Conservation (phyloP, 1,140 invertebrate genomes). For the Ladona fulva region DNA sequence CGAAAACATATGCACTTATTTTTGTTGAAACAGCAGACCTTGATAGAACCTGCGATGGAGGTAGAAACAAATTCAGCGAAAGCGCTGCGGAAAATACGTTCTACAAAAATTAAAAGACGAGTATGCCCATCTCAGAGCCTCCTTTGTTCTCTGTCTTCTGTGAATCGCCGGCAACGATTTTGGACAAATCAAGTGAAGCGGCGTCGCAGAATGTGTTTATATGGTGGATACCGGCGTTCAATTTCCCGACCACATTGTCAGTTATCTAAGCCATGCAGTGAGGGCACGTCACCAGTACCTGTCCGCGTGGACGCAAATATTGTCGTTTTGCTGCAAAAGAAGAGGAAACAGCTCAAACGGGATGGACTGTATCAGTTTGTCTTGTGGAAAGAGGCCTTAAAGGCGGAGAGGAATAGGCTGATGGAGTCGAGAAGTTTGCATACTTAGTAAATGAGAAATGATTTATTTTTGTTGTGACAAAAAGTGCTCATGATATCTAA, state of each 20-base stretch:
- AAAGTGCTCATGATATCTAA: too few species aligned
- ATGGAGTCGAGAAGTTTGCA: neutral
- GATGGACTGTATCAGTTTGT: slow-evolving; percentile 14
- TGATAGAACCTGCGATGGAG: neutral
- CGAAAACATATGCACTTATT: too few species aligned
- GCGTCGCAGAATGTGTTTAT: neutral
- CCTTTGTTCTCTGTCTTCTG: neutral
- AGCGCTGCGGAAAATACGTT: too few species aligned
- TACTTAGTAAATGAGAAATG: too few species aligned
- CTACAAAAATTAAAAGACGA: neutral
- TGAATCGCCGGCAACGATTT: neutral
- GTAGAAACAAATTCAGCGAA: neutral
- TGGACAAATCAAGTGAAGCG: neutral
- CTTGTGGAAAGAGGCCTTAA: slow-evolving; percentile 11
- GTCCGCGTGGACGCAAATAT: neutral
- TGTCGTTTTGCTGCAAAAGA: neutral
- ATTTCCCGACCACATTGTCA: neutral
- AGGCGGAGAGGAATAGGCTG: slow-evolving; percentile 8
- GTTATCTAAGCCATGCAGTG: neutral
- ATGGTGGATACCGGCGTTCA: neutral
- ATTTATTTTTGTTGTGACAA: too few species aligned
- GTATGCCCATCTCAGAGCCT: neutral
- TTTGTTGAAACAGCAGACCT: too few species aligned
- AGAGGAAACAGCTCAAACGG: neutral
- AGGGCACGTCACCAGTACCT: neutral